Base-by-base conservation (phyloP, 2,888 invertebrate genomes). In the Folsomia candida region DNA sequence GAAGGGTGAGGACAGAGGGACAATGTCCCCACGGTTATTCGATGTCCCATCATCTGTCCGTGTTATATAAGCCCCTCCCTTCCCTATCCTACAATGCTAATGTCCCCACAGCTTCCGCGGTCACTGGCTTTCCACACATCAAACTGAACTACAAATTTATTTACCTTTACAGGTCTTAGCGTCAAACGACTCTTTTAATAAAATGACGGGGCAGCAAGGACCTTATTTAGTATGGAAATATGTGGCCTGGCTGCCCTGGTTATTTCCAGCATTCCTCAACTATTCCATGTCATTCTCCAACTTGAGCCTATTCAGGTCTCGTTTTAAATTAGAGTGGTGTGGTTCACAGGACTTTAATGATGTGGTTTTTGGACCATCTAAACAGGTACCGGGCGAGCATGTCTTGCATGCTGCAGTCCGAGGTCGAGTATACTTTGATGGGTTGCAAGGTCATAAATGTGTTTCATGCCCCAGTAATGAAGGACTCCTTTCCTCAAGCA, bases 181-280 rank as follows among this genome's bases (percentile, higher is more conserved):
- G 20, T 67, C 70, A 14, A 75, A 72, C 57, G 27, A 64, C 18
- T 66, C 66, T 25, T 58, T 72, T 22, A 57, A 68, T 20, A n/a
- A 27, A 28, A 63, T 72, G 9, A 29, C 60, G 20, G 26, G 25
- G 4, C 51, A 70, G 26, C 64, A 72, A 14, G 72, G 72, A 11
- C 72, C 75, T 0, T 72, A 69, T 18, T 63, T 75, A 11, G 57
- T 70, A 24, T 75, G 75, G 75, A 75, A 70, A 62, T 67, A 70
- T 37, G 22, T 72, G 0, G 67, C 70, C 4, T 69, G 22, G 14
- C 28, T 72, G 27, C 57, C 70, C 11, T 75, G 75, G 72, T 47
- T 72, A 2, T 29, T 75, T n/a, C 75, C 75, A 1, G 65, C 72
- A 14, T 64, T 59, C 9, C n/a, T 68, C 0, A 24, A 29, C 18